Base-by-base conservation (phyloP, 2,797 vertebrate genomes). In the Erithacus rubecula region DNA sequence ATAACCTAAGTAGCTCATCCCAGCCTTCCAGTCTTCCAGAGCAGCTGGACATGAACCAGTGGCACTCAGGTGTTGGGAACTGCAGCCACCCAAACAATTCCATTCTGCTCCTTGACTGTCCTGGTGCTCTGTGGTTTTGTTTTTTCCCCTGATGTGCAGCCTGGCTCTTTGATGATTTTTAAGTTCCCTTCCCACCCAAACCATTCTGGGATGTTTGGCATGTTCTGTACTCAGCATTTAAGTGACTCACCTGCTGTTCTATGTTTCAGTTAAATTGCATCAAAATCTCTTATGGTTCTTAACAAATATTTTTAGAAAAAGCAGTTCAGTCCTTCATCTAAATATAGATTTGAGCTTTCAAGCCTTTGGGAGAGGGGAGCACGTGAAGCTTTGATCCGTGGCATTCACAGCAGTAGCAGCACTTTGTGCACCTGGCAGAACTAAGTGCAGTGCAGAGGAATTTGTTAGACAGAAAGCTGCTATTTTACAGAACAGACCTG, bases 261-360 rank as follows among this genome's bases (percentile, higher is more conserved):
- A 0, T 24, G 15, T 85, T 93, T 89, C 62, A 58, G 46, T 90
- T 89, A 64, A 87, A 64, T 53, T 63, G 84, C 76, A 52, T 90
- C 60, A 74, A 93, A 85, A 78, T 82, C 34, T 91, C 79, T 60
- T 84, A n/a, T 0, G 2, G 10, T 78, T 85, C 75, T 68, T 70
- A 85, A 80, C 22, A 91, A 51, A 53, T 85, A 92, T 81, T 94
- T 93, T 95, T 85, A 78, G 85, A 78, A 78, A 47, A 60, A 93
- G 69, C n/a, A 22, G 1, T 68, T 83, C 34, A 77, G 32, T 60
- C 34, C 70, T 71, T 71, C 75, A 46, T 46, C 82, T 80, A 89
- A 91, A 81, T 85, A 91, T 13, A 89, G 30, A 27, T 71, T 69
- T 59, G 30, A 89, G 68, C 76, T 93, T 95, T 86, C 41, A 91